Conservation (phyloP, 2,113 vertebrate genomes). For the Callithrix jacchus region DNA sequence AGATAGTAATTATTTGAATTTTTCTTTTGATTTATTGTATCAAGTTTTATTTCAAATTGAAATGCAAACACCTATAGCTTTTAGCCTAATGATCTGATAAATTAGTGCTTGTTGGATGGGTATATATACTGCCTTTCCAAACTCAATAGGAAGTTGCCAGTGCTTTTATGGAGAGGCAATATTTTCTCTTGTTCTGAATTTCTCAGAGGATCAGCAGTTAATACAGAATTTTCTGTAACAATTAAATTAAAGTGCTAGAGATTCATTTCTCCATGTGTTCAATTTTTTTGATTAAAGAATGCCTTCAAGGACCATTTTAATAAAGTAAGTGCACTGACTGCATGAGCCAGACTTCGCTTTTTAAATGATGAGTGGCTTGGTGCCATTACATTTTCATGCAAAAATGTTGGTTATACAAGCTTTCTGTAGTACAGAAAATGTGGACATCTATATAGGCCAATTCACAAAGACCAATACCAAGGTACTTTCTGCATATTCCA, state of each 20-base stretch:
- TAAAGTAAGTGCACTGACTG: constrained; percentile 81
- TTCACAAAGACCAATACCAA: constrained; percentile 1
- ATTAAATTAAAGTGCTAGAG: constrained; percentile 81
- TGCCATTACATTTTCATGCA: constrained; percentile 56
- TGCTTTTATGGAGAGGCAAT: constrained; percentile 78
- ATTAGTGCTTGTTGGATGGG: constrained; percentile 76
- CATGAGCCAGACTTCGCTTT: constrained; percentile 62
- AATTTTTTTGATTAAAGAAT: constrained; percentile 81
- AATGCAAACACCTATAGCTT: constrained; percentile 75
- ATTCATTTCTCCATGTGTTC: constrained; percentile 81
- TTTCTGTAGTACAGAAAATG: constrained; percentile 22
- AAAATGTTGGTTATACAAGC: constrained; percentile 23
- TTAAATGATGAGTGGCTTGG: constrained; percentile 70
- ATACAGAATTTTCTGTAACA: constrained; percentile 78
- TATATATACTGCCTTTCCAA: constrained; percentile 68
- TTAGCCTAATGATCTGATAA: constrained; percentile 82
- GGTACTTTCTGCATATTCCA: not conserved
- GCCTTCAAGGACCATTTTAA: constrained; percentile 82
- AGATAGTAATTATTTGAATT: constrained; percentile 25
- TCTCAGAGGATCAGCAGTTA: constrained; percentile 80
- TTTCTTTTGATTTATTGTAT: constrained; percentile 68
- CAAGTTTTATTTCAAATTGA: constrained; percentile 58
- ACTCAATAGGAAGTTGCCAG: constrained; percentile 76
- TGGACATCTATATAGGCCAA: not conserved
- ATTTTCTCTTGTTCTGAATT: constrained; percentile 82